Base-by-base conservation (phyloP, 2,113 vertebrate genomes). In the Vidua macroura region DNA sequence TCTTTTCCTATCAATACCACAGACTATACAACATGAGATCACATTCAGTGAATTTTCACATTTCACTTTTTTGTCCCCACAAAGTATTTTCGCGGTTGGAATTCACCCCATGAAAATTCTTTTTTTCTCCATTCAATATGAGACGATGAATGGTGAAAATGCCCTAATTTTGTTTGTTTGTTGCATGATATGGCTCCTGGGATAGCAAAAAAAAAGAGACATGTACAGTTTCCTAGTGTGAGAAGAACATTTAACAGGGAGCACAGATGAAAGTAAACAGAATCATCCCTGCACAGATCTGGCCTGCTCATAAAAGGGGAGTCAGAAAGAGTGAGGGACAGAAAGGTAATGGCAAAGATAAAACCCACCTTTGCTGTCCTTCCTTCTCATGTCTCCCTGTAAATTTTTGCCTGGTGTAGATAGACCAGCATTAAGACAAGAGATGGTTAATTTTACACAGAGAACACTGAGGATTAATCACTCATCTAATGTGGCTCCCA, bases 381-480 rank as follows among this genome's bases (percentile, higher is more conserved):
- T 86, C 27, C 33, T 48, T 74, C 68, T 90, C 23, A n/a, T 43
- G 33, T 10, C 6, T 70, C 44, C 17, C 21, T 60, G 18, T 28
- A 90, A 66, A 92, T 59, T 21, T 92, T 18, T 92, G 59, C 27
- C 27, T 58, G 7, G 13, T 27, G 21, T 24, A 84, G 63, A 33
- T 16, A 63, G 18, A 8, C 35, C 48, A 80, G 82, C 25, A 64
- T 43, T 74, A 92, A 82, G 86, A 13, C 60, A 75, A 87, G 83
- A 90, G 44, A 88, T 37, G 30, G 93, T 96, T 95, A 96, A 95
- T 37, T 79, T 96, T 62, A 58, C 8, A 44, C 60, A 92, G 84
- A 82, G 83, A 93, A 67, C 2, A 28, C 41, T 69, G 84, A 87
- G 80, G 46, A 86, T 78, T 93, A 91, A 94, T 78, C 35, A 27